phyloP scores from a whole-genome alignment of 2,888 invertebrate genomes.

The Aleiodes testaceus region DNA sequence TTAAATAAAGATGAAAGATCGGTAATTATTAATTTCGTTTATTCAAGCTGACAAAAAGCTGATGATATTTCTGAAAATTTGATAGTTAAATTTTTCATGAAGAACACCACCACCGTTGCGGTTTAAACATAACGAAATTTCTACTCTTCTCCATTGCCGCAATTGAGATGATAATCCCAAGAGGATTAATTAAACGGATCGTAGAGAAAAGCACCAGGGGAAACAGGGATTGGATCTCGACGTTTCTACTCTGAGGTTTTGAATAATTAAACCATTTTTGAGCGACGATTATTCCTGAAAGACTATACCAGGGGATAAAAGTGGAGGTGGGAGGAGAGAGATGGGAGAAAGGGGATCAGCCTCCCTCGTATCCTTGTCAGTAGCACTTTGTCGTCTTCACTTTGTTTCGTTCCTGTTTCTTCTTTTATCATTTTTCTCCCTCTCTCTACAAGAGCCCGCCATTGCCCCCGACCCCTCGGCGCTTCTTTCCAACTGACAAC shows the following conservation, averaged over 20 bases:
- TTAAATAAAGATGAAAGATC: too few relatives aligned
- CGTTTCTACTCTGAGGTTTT: constrained; percentile 22
- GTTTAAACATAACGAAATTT: constrained; percentile 18
- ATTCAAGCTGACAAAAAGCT: not conserved
- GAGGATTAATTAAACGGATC: constrained; percentile 27
- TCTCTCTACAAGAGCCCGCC: not conserved
- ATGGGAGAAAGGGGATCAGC: constrained; percentile 25
- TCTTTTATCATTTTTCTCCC: not conserved
- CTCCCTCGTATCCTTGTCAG: constrained; percentile 7
- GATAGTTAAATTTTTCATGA: constrained; percentile 7
- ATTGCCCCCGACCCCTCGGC: not conserved
- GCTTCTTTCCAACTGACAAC: not conserved
- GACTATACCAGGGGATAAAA: constrained; percentile 18
- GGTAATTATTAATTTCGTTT: too few relatives aligned
- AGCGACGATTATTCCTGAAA: constrained; percentile 21
- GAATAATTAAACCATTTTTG: constrained; percentile 27
- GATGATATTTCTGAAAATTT: constrained; percentile 9
- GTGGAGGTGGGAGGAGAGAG: constrained; percentile 1
- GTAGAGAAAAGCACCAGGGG: not conserved
- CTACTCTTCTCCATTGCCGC: constrained; percentile 10
- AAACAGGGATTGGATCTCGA: constrained; percentile 1
- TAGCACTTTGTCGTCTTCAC: constrained; percentile 27
- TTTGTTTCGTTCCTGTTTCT: constrained; percentile 22
- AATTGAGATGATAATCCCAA: constrained; percentile 22
- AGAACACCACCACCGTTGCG: constrained; percentile 2